phyloP scores from a whole-genome alignment of 2,888 invertebrate species.

The Stenichneumon culpator region DNA sequence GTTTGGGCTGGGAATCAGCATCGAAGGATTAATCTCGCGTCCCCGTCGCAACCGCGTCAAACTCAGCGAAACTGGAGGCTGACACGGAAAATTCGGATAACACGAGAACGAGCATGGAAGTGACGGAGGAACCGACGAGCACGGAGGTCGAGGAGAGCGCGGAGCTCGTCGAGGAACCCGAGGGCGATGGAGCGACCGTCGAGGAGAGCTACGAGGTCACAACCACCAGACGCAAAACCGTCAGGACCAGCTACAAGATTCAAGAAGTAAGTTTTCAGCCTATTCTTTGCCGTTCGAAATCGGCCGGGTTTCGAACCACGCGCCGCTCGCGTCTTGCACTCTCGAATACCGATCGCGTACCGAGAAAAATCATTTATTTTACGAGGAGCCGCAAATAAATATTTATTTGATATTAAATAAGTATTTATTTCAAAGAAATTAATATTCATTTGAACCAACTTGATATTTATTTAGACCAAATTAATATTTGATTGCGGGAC shows the following conservation, averaged over 20 bases:
- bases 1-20: no score
- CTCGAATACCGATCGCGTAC: not conserved
- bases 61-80: conserved; percentile 52
- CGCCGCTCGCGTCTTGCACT: not conserved
- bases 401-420: no score
- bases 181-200: conserved; percentile 80
- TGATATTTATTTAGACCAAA: no score
- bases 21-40: conserved; percentile 2
- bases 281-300: not conserved
- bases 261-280: conserved; percentile 81
- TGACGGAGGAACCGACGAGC: conserved; percentile 80
- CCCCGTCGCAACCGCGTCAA: not conserved
- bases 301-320: not conserved
- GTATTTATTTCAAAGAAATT: no score
- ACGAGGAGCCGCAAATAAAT: no score
- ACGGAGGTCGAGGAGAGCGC: conserved; percentile 70
- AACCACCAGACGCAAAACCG: conserved; percentile 83
- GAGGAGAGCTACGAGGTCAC: conserved; percentile 84
- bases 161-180: conserved; percentile 62
- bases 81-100: conserved; percentile 71
- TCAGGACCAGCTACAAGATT: conserved; percentile 83
- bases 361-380: no score
- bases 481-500: no score
- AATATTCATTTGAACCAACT: no score
- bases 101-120: conserved; percentile 79